phyloP scores from a whole-genome alignment of 2,797 vertebrate genomes.

The Apodemus agrarius region DNA sequence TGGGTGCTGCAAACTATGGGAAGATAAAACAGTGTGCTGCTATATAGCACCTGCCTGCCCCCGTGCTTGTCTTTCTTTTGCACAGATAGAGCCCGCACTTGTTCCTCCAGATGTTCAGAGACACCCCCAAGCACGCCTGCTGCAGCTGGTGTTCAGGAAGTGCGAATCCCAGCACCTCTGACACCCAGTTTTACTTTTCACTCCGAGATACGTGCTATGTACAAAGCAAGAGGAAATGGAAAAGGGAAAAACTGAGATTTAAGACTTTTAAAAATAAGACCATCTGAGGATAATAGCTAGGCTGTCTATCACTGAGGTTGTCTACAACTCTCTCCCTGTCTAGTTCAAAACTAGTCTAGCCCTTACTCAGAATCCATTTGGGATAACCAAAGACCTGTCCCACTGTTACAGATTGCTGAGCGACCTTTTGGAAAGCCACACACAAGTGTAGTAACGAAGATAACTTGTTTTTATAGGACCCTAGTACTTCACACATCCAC shows the following conservation, averaged over 20 bases:
- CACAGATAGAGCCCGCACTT: neutral
- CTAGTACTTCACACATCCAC: neutral
- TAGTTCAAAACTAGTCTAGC: neutral
- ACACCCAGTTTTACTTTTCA: neutral
- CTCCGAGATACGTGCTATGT: neutral
- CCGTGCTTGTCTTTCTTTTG: neutral
- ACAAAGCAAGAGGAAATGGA: conserved; percentile 28
- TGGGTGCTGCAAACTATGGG: neutral
- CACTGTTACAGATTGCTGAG: neutral
- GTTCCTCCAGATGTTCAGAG: neutral
- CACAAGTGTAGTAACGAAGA: neutral
- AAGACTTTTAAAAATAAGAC: neutral
- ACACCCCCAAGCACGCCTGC: neutral
- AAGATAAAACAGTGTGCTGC: neutral
- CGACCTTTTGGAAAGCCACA: neutral
- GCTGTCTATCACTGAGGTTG: neutral
- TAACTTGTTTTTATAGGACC: neutral
- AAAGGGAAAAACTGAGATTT: neutral
- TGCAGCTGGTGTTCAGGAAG: neutral
- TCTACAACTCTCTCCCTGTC: neutral
- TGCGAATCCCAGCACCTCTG: neutral
- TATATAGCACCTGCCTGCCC: neutral
- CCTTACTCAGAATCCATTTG: neutral
- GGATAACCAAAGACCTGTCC: neutral
- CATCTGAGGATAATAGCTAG: neutral